Evolutionary conservation across 92 coral and sea anemone genomes (phyloP).

Genomic region (Zoanthus gigantus): DNA sequence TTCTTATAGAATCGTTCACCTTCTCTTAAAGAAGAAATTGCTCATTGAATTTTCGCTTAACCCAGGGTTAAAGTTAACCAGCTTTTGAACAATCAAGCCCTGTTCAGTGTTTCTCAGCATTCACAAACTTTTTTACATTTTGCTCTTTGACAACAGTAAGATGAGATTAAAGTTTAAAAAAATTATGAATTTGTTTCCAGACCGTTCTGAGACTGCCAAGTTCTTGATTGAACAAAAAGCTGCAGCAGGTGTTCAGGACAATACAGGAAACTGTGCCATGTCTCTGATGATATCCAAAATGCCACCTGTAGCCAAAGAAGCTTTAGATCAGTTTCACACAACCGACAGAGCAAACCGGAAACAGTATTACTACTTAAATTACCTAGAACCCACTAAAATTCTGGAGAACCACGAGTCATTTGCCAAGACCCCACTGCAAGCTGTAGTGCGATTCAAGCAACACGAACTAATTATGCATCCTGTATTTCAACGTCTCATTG

Average conservation of each 20-base stretch:
- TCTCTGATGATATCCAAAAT: slow-evolving; percentile 96
- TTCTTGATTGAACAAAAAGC: slow-evolving; percentile 76
- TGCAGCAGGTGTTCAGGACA: slow-evolving; percentile 89
- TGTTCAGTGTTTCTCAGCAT: not conserved
- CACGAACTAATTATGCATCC: slow-evolving; percentile 99
- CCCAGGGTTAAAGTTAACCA: too few relatives aligned
- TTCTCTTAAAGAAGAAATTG: too few relatives aligned
- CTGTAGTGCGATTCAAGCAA: slow-evolving; percentile 87
- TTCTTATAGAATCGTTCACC: too few relatives aligned
- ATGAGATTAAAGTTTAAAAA: not conserved
- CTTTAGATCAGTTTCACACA: slow-evolving; percentile 97
- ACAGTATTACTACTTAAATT: slow-evolving; percentile 93
- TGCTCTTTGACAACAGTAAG: too few relatives aligned
- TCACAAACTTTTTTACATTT: not conserved
- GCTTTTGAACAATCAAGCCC: too few relatives aligned
- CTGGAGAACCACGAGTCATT: slow-evolving; percentile 47
- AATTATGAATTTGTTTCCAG: slow-evolving; percentile 21
- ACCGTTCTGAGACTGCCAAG: slow-evolving; percentile 99
- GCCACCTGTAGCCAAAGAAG: slow-evolving; percentile 99
- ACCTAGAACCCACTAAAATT: slow-evolving; percentile 76
- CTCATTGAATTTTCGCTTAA: too few relatives aligned
- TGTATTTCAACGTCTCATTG: slow-evolving; percentile 93
- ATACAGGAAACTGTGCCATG: slow-evolving; percentile 81
- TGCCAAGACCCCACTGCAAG: slow-evolving; percentile 87
- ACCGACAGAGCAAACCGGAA: slow-evolving; percentile 93